Evolutionary conservation across 2,888 invertebrate species (phyloP), one percentile per base, ranked within the genome.

Genomic region (Xestobium rufovillosum): DNA sequence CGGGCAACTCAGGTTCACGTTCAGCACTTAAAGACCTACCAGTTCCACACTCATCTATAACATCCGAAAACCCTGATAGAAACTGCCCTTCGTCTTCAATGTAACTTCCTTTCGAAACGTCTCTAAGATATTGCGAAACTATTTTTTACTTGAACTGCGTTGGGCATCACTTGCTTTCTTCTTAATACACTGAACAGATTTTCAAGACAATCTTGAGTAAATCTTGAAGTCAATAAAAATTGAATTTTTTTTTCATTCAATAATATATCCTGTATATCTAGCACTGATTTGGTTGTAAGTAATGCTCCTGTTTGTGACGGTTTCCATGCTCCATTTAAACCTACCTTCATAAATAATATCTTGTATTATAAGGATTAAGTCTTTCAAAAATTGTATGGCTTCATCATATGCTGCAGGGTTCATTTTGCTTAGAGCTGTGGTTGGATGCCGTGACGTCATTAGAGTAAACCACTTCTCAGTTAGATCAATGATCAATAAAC

Each of bases 81-180:
- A 39, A 34, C 27, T 38, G 23, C 25, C 34, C 19, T 10, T 39
- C 39, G 30, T 39, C 39, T 15, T 34, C 3, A 16, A 10, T 27
- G 19, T 38, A 32, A 38, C 38, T 38, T n/a, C 25, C 14, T 25
- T 34, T 37, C 16, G 41, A 37, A 4, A 28, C 30, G 4, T 41
- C 29, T 34, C 34, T 38, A 9, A 41, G 12, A 27, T 38, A 41
- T 26, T 38, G 38, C 3, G 38, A 30, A 4, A 41, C 34, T 38
- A 26, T 41, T 41, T 41, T 37, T 41, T 27, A 39, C 28, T 28
- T 39, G 35, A 4, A 25, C 2, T 6, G 35, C 30, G 3, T 3
- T 31, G n/a, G 36, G 39, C 4, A 26, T 11, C 13, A 26, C 14
- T 30, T 39, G 39, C 26, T 39, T 39, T 13, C 17, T 13, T 14